Percentiles rank a stretch among this genome's conserved stretches.
Evolutionary conservation across 2,113 vertebrate species (phyloP).

Genomic region (Rhadina sibilatrix): DNA sequence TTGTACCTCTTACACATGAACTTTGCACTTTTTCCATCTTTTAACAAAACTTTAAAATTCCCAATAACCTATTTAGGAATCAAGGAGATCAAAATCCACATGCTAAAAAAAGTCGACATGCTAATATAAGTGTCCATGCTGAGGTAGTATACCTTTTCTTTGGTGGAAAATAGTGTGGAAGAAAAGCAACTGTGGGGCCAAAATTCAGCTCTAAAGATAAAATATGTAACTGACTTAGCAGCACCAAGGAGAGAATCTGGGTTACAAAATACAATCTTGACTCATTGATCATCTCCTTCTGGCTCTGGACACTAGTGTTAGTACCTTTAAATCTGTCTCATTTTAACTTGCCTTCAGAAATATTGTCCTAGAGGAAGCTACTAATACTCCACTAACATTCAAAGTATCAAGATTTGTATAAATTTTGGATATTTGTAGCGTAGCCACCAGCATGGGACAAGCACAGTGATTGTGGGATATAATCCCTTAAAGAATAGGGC

Average conservation of each 20-base stretch:
- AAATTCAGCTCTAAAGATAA: background rate
- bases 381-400: background rate
- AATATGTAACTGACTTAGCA: background rate
- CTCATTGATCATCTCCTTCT: background rate
- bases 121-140: background rate
- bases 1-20: accelerated
- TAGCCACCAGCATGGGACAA: background rate
- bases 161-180: background rate
- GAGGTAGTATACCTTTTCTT: background rate
- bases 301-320: background rate
- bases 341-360: background rate
- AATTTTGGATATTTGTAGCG: background rate
- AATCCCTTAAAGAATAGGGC: background rate
- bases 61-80: background rate
- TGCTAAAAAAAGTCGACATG: background rate
- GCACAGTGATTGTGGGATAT: background rate
- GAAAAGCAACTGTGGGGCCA: background rate
- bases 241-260: background rate
- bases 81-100: background rate
- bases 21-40: background rate
- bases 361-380: background rate
- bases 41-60: background rate
- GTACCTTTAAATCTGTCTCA: background rate
- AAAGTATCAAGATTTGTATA: background rate
- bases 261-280: background rate